phyloP scores from a whole-genome alignment of 2,888 invertebrate genomes.

The Melieria omissa region DNA sequence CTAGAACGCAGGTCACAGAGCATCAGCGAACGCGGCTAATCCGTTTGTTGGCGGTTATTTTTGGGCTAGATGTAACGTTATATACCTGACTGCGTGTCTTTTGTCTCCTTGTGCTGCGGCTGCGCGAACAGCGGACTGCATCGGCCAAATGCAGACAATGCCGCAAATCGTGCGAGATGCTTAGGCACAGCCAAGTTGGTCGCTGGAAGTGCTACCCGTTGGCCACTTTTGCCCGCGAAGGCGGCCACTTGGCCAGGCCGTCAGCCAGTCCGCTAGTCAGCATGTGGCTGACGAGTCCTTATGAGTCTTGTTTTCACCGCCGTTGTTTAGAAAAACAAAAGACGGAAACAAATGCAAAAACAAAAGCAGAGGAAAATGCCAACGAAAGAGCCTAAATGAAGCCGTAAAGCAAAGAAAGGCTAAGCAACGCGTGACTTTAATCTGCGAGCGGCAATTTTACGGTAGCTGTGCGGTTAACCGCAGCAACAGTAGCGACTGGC shows the following conservation, averaged over 20 bases:
- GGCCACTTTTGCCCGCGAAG: conserved; percentile 20
- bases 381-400: too few species aligned
- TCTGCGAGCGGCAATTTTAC: too few species aligned
- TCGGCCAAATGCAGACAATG: not conserved
- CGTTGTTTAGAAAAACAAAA: not conserved
- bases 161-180: conserved; percentile 10
- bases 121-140: conserved; percentile 1
- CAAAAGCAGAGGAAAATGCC: not conserved
- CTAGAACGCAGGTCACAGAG: conserved; percentile 17
- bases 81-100: conserved; percentile 10
- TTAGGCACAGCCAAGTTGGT: conserved; percentile 16
- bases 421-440: too few species aligned
- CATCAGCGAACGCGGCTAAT: conserved; percentile 54
- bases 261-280: not conserved
- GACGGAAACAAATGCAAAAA: not conserved
- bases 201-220: conserved; percentile 24
- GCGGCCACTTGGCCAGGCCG: conserved; percentile 3
- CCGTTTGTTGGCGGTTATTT: conserved; percentile 49
- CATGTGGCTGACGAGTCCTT: not conserved
- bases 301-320: too few species aligned
- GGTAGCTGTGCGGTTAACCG: too few species aligned
- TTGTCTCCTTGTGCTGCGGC: not conserved
- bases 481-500: too few species aligned
- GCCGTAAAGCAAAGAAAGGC: too few species aligned
- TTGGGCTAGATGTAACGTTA: conserved; percentile 27